These are phyloP conservation scores for Digitonthophagus gazella DNA, from an alignment of 2,888 invertebrate species.

Conservation along the genomic window DNA sequence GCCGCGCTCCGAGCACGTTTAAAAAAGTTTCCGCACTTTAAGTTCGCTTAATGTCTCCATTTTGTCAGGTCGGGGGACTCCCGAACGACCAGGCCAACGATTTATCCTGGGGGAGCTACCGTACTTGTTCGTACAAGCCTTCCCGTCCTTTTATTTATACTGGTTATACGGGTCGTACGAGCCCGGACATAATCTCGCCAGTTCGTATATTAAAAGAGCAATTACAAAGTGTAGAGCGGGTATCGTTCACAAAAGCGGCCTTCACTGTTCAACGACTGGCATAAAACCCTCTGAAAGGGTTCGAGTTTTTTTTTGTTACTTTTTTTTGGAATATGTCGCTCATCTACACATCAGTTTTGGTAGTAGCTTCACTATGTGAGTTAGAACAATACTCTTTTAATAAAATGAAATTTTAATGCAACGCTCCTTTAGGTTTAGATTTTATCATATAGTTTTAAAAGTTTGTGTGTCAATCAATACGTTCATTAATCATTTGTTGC, in stretches of 20 bases:
- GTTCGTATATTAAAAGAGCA: slow-evolving; percentile 33
- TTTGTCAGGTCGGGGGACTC: not conserved
- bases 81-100: not conserved
- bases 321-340: not conserved
- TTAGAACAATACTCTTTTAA: too few species aligned
- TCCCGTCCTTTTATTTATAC: not conserved
- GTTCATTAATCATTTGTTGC: too few species aligned
- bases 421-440: too few species aligned
- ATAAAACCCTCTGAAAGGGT: not conserved
- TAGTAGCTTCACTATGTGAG: too few species aligned
- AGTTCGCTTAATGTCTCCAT: not conserved
- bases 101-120: not conserved
- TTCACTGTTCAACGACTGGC: not conserved
- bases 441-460: too few species aligned
- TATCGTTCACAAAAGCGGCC: not conserved
- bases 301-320: not conserved
- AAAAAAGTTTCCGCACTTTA: not conserved
- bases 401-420: too few species aligned
- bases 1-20: not conserved
- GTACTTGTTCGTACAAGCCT: not conserved
- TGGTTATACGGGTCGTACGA: not conserved
- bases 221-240: slow-evolving; percentile 32
- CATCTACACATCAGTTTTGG: not conserved
- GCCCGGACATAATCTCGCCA: slow-evolving; percentile 30
- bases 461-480: not conserved